These are phyloP conservation scores for Rosalia funebris DNA, from an alignment of 2,888 invertebrate species.

Conservation along the genomic window DNA sequence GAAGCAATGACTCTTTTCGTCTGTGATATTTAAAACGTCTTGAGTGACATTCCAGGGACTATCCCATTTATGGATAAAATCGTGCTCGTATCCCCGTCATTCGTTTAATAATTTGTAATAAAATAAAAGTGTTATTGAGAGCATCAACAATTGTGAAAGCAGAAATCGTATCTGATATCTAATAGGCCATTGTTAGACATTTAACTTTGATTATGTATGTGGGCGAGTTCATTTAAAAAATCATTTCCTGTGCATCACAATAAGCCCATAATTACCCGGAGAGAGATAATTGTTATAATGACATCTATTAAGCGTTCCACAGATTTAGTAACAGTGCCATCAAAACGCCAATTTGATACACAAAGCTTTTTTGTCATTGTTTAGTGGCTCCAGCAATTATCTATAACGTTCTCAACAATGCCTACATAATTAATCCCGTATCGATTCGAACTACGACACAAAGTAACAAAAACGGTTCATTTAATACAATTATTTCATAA, in stretches of 20 bases:
- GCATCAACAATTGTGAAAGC: constrained; percentile 59
- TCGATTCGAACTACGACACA: background rate
- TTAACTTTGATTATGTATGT: constrained; percentile 65
- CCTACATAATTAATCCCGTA: constrained; percentile 1
- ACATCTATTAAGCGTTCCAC: constrained; percentile 59
- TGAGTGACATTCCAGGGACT: constrained; percentile 38
- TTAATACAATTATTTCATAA: background rate
- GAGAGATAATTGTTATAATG: constrained; percentile 64
- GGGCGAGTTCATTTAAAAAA: constrained; percentile 65
- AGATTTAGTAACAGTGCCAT: constrained; percentile 37
- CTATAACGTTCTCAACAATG: constrained; percentile 13
- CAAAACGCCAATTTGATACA: constrained; percentile 24
- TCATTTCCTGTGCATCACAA: constrained; percentile 64
- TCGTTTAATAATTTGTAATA: constrained; percentile 47
- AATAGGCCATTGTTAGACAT: constrained; percentile 65
- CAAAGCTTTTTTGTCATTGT: constrained; percentile 20
- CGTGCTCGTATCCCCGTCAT: constrained; percentile 38
- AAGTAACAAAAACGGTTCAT: constrained; percentile 2
- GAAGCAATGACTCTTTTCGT: background rate
- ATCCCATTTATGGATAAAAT: constrained; percentile 34
- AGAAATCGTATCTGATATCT: constrained; percentile 59
- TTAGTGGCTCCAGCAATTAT: constrained; percentile 18
- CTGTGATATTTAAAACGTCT: constrained; percentile 24
- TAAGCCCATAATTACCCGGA: constrained; percentile 65
- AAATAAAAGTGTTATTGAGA: constrained; percentile 57